Evolutionary conservation across 2,888 invertebrate species (phyloP).

Genomic region (Drosophila suboccidentalis): DNA sequence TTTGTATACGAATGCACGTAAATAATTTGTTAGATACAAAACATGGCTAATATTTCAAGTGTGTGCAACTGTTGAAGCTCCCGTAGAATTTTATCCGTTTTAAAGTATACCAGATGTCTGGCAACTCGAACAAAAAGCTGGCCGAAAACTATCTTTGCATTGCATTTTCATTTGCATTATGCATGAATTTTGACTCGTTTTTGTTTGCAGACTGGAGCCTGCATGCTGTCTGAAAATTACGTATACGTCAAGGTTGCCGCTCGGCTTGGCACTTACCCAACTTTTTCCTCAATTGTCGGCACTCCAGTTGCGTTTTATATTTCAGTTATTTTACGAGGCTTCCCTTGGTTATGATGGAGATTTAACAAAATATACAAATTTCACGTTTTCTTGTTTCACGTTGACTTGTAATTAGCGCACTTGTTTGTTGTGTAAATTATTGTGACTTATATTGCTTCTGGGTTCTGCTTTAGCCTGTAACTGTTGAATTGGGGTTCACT

Average conservation of each 20-base stretch:
- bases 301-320: slow-evolving; percentile 11
- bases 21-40: slow-evolving; percentile 5
- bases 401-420: slow-evolving; percentile 23
- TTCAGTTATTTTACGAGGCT: slow-evolving; percentile 17
- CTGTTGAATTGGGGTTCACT: slow-evolving; percentile 6
- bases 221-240: slow-evolving; percentile 11
- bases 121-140: slow-evolving; percentile 8
- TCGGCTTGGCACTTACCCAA: slow-evolving; percentile 47
- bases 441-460: slow-evolving; percentile 67
- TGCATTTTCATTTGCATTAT: slow-evolving; percentile 67
- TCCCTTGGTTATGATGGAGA: slow-evolving; percentile 13
- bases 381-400: neutral
- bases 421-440: slow-evolving; percentile 52
- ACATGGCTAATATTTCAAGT: slow-evolving; percentile 19
- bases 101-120: slow-evolving; percentile 7
- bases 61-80: neutral
- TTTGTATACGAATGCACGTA: slow-evolving; percentile 7
- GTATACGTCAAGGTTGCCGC: slow-evolving; percentile 34
- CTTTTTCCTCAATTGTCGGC: slow-evolving; percentile 11
- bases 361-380: neutral
- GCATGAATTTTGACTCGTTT: slow-evolving; percentile 56
- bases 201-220: neutral
- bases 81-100: slow-evolving; percentile 3
- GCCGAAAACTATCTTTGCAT: slow-evolving; percentile 59
- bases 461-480: slow-evolving; percentile 24